Percentiles rank a stretch among this genome's conserved stretches.
These are phyloP conservation scores for Symphodus melops DNA, from an alignment of 2,113 vertebrate species.

Conservation along the genomic window DNA sequence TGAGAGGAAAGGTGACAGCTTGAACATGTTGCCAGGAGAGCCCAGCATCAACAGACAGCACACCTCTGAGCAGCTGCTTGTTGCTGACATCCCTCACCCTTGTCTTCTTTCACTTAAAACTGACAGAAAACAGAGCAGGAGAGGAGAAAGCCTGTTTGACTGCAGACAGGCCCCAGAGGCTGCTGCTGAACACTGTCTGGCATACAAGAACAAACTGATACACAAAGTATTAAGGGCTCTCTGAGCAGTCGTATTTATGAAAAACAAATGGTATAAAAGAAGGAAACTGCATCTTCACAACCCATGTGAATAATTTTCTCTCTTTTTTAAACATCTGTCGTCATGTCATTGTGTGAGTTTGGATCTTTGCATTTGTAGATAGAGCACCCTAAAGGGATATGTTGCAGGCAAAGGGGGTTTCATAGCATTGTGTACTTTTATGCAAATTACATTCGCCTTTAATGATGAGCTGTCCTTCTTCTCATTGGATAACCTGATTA, in stretches of 20 bases:
- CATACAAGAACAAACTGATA: slow-evolving; percentile 69
- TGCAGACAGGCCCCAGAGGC: slow-evolving; percentile 71
- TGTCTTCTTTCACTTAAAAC: slow-evolving; percentile 69
- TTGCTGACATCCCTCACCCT: slow-evolving; percentile 67
- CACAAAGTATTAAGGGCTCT: slow-evolving; percentile 64
- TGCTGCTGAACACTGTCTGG: slow-evolving; percentile 63
- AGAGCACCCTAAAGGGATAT: slow-evolving; percentile 52
- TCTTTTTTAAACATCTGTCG: slow-evolving; percentile 11
- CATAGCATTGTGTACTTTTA: slow-evolving; percentile 58
- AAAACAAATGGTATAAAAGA: slow-evolving; percentile 51
- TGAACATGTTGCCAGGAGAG: slow-evolving; percentile 59
- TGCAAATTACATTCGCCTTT: slow-evolving; percentile 65
- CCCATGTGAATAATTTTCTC: slow-evolving; percentile 21
- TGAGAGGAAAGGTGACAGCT: slow-evolving; percentile 68
- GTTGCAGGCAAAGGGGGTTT: slow-evolving; percentile 49
- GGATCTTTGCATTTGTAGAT: slow-evolving; percentile 22
- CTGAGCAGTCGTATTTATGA: slow-evolving; percentile 50
- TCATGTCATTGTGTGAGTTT: slow-evolving; percentile 44
- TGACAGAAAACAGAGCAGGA: slow-evolving; percentile 72
- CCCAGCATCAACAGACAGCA: slow-evolving; percentile 50
- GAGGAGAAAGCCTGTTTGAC: slow-evolving; percentile 60
- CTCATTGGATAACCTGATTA: slow-evolving; percentile 72
- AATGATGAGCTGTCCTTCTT: slow-evolving; percentile 65
- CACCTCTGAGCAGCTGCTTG: slow-evolving; percentile 55
- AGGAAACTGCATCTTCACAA: slow-evolving; percentile 23